Evolutionary conservation across 2,797 vertebrate species (phyloP).

Genomic region (Neosilurus hyrtlii): DNA sequence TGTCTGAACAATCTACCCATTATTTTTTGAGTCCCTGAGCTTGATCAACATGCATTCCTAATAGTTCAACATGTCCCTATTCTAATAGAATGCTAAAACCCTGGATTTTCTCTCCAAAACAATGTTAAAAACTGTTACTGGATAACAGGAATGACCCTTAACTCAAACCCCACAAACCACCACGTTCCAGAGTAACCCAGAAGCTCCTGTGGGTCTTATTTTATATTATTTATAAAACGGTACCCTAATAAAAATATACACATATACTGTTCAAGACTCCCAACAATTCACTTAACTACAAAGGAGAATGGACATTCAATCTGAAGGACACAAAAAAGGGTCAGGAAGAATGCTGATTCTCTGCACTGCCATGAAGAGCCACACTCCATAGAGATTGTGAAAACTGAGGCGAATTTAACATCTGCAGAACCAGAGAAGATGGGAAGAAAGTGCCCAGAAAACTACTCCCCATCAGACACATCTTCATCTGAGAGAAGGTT

Average conservation of each 20-base stretch:
- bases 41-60: too few species aligned
- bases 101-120: too few species aligned
- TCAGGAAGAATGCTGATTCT: conserved; percentile 12
- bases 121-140: too few species aligned
- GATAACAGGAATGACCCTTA: too few species aligned
- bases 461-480: conserved; percentile 85
- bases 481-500: conserved; percentile 88
- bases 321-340: conserved; percentile 7
- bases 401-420: conserved; percentile 54
- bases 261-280: background rate
- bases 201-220: background rate
- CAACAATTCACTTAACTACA: conserved; percentile 1
- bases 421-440: background rate
- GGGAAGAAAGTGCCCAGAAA: conserved; percentile 5
- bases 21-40: too few species aligned
- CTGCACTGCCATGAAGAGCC: conserved; percentile 55
- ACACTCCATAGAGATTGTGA: conserved; percentile 54
- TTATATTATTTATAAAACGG: background rate
- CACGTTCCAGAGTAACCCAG: background rate
- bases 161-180: background rate
- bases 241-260: too few species aligned
- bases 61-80: too few species aligned
- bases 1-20: too few species aligned
- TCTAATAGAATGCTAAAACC: too few species aligned
- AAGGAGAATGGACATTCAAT: conserved; percentile 2